phyloP scores from a whole-genome alignment of 2,888 invertebrate species.

The Hyposoter didymator region DNA sequence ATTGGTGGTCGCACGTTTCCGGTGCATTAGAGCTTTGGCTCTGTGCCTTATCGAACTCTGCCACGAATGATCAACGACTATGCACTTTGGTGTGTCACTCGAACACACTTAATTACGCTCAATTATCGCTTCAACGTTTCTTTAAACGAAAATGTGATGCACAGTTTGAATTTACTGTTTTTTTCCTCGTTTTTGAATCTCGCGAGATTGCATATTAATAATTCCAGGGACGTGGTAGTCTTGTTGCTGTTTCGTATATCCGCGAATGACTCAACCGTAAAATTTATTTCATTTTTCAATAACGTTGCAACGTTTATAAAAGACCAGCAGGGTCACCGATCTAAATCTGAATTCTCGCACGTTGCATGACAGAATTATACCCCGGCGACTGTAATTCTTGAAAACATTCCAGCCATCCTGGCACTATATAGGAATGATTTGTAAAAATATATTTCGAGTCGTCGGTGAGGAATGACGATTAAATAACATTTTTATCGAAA shows the following conservation, averaged over 20 bases:
- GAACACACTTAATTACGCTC: conserved; percentile 36
- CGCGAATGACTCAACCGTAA: conserved; percentile 10
- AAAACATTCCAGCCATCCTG: conserved; percentile 64
- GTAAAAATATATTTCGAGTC: conserved; percentile 18
- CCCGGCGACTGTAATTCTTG: conserved; percentile 64
- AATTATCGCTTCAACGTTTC: conserved; percentile 18
- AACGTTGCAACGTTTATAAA: conserved; percentile 31
- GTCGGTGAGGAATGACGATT: background rate
- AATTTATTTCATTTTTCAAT: conserved; percentile 56
- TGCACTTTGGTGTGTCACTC: conserved; percentile 43
- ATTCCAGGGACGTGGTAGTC: conserved; percentile 15
- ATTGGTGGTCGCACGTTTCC: conserved; percentile 19
- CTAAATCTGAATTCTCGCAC: conserved; percentile 60
- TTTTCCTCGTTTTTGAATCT: background rate
- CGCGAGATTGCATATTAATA: conserved; percentile 29
- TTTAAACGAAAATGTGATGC: background rate
- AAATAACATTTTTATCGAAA: background rate
- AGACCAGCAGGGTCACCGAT: conserved; percentile 61
- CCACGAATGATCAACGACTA: conserved; percentile 1
- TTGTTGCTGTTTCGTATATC: background rate
- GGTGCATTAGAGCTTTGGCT: conserved; percentile 44
- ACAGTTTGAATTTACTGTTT: background rate
- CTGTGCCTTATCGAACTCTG: conserved; percentile 44
- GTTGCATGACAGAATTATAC: conserved; percentile 64
- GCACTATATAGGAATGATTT: conserved; percentile 1